A percentile compares a stretch with the other conserved stretches of the same genome.
These are phyloP conservation scores for Akabosia matsudoensis DNA, from an alignment of 1,140 invertebrate species.

Conservation along the genomic window DNA sequence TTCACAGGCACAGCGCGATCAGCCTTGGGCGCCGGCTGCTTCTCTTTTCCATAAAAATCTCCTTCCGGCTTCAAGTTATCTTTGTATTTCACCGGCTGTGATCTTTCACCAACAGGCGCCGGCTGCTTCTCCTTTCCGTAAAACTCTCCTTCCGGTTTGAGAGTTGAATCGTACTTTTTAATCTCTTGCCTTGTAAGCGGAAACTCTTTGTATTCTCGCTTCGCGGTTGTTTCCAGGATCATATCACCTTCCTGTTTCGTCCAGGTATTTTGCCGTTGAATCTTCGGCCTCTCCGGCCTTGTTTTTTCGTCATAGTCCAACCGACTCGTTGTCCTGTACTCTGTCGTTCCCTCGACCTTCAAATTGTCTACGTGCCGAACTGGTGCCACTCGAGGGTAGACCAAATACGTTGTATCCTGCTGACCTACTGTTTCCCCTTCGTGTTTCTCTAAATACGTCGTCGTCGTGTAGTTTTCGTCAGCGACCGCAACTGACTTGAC, in stretches of 20 bases:
- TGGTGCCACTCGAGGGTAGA: conserved; percentile 1
- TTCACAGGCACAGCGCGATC: conserved; percentile 55
- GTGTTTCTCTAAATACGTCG: conserved; percentile 42
- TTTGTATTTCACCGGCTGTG: conserved; percentile 56
- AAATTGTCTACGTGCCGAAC: conserved; percentile 32
- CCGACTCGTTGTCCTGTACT: conserved; percentile 34
- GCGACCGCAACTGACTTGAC: conserved; percentile 33
- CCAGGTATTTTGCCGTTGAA: conserved; percentile 74
- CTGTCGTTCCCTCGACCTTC: conserved; percentile 34
- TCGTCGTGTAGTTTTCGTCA: conserved; percentile 40
- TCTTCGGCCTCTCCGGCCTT: conserved; percentile 60
- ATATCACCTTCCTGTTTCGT: conserved; percentile 73
- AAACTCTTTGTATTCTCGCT: conserved; percentile 58
- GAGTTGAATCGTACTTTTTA: conserved; percentile 56
- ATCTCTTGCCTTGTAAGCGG: conserved; percentile 27
- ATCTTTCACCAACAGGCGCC: conserved; percentile 52
- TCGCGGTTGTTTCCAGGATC: conserved; percentile 62
- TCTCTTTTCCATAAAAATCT: conserved; percentile 39
- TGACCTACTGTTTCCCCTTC: conserved; percentile 16
- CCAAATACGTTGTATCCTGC: neutral
- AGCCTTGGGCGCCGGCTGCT: conserved; percentile 50
- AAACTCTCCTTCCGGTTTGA: conserved; percentile 60
- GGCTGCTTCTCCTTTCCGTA: conserved; percentile 27
- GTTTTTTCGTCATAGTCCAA: conserved; percentile 40
- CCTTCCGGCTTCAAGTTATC: conserved; percentile 66